Evolutionary conservation across 1,140 invertebrate genomes (phyloP).

Genomic region (Drosophila pseudoananassae): DNA sequence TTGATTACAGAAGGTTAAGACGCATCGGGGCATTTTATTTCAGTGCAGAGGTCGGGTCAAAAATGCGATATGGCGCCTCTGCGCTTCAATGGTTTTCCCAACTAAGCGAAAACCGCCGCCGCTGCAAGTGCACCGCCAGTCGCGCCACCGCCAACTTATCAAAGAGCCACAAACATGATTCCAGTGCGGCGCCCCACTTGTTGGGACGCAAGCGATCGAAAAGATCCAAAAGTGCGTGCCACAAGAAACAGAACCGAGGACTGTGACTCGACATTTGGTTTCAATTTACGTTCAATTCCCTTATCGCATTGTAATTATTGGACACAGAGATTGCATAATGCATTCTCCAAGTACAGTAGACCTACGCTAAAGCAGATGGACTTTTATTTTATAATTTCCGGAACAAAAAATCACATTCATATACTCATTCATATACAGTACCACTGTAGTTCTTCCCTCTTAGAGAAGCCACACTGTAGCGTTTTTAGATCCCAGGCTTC

Average conservation of each 20-base stretch:
- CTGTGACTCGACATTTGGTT: conserved; percentile 63
- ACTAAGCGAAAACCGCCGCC: conserved; percentile 28
- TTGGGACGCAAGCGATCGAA: conserved; percentile 25
- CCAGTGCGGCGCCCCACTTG: conserved; percentile 65
- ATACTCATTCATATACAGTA: too few relatives aligned
- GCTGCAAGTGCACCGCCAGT: conserved; percentile 4
- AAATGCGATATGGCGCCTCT: conserved; percentile 56
- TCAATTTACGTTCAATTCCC: conserved; percentile 76
- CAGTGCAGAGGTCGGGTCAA: conserved; percentile 66
- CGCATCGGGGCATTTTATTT: conserved; percentile 50
- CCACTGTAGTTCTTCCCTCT: too few relatives aligned
- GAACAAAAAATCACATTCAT: too few relatives aligned
- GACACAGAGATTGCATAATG: conserved; percentile 67
- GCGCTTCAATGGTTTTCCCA: conserved; percentile 55
- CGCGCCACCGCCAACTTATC: conserved; percentile 38
- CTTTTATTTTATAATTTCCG: neutral
- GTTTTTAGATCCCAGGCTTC: neutral
- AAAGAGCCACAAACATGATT: conserved; percentile 62
- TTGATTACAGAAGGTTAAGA: conserved; percentile 73
- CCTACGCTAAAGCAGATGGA: neutral
- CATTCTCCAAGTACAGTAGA: conserved; percentile 5
- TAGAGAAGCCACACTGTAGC: too few relatives aligned
- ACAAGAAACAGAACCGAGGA: conserved; percentile 13
- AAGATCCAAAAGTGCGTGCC: conserved; percentile 39
- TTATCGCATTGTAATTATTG: conserved; percentile 70